Percentiles rank a stretch among this genome's conserved stretches.
These are phyloP conservation scores for Galaxea fascicularis DNA, from an alignment of 92 coral and sea anemone genomes.

Conservation along the genomic window DNA sequence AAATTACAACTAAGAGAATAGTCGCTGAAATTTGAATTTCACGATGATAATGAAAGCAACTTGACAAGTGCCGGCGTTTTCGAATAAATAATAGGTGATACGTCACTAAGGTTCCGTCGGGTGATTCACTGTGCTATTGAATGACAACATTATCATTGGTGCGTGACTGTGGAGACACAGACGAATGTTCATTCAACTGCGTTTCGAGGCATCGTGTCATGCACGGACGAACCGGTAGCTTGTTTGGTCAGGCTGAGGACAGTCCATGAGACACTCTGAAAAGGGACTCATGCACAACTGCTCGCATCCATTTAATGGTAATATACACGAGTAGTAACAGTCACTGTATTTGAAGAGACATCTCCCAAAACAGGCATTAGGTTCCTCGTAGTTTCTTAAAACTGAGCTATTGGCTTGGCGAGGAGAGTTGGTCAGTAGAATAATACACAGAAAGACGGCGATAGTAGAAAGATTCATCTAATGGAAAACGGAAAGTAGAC, in stretches of 20 bases:
- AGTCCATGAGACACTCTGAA: background rate
- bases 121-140: no score
- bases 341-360: background rate
- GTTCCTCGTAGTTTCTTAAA: background rate
- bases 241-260: background rate
- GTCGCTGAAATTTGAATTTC: no score
- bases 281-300: conserved; percentile 18
- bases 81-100: no score
- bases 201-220: no score
- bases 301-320: conserved; percentile 4
- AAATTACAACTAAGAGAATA: no score
- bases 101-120: no score
- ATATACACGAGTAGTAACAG: conserved; percentile 9
- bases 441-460: conserved; percentile 1
- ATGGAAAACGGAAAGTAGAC: background rate
- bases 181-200: no score
- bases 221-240: background rate
- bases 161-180: no score
- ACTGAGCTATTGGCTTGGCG: background rate
- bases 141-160: no score
- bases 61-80: no score
- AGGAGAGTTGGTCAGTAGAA: background rate
- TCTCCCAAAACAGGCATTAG: background rate
- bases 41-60: no score
- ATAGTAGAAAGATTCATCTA: background rate